Percentiles rank a stretch among this genome's conserved stretches.
phyloP scores from a whole-genome alignment of 1,140 invertebrate species.

The Cotesia glomerata region DNA sequence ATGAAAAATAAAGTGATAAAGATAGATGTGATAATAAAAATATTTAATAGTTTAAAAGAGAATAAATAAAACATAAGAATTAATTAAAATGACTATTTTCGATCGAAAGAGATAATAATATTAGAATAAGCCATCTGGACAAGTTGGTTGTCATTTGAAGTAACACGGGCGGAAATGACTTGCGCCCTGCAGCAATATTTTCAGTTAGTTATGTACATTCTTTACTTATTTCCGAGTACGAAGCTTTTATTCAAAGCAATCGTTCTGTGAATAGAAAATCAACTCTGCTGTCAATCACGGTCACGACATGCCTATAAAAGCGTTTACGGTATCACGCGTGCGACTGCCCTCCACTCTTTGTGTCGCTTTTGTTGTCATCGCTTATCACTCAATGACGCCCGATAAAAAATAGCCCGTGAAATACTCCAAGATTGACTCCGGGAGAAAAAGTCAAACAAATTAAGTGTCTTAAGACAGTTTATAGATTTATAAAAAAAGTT shows the following conservation, averaged over 20 bases:
- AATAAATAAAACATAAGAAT: neutral
- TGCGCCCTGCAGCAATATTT: neutral
- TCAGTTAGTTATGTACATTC: neutral
- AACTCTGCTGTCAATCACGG: constrained; percentile 5
- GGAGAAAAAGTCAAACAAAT: no score
- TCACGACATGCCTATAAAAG: constrained; percentile 3
- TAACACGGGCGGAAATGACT: constrained; percentile 6
- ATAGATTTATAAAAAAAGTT: neutral
- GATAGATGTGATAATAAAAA: neutral
- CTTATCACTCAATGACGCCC: neutral
- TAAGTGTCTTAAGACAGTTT: neutral
- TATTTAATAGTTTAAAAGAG: neutral
- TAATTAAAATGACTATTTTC: neutral
- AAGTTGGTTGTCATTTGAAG: neutral
- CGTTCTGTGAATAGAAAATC: neutral
- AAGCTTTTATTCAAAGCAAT: neutral
- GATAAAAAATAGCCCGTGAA: neutral
- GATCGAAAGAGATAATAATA: no score
- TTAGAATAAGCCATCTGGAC: neutral
- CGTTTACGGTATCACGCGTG: neutral
- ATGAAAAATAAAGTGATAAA: neutral
- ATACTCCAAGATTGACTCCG: neutral
- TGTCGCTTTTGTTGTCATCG: neutral
- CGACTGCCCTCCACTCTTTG: neutral
- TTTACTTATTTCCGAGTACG: neutral